Conservation (phyloP, 2,888 invertebrate species). For the Sthenelais limicola region DNA sequence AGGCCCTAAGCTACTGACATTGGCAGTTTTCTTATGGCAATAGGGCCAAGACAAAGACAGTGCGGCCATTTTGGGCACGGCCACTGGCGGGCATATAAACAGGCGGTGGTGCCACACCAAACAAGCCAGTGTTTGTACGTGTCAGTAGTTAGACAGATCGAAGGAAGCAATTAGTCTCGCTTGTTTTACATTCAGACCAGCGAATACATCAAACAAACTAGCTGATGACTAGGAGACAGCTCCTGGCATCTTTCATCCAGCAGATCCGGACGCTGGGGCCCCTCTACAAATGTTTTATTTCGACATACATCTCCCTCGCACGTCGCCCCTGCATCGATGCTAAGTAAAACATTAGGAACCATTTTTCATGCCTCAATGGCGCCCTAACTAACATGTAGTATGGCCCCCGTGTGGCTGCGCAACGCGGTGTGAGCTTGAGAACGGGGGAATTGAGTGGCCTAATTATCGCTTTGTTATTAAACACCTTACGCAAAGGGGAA, state of each 20-base stretch:
- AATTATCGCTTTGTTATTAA: no score
- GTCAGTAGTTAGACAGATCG: slow-evolving; percentile 37
- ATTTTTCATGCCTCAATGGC: no score
- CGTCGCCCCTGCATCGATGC: no score
- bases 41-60: slow-evolving; percentile 29
- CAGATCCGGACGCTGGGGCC: no score
- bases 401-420: no score
- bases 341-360: no score
- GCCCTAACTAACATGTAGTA: no score
- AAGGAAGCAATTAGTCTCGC: slow-evolving; percentile 33
- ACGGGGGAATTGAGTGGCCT: no score
- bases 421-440: no score
- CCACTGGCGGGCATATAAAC: neutral
- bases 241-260: neutral
- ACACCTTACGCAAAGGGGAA: no score
- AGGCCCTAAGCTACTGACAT: slow-evolving; percentile 20
- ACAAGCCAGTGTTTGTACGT: slow-evolving; percentile 31
- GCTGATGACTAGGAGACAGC: slow-evolving; percentile 11
- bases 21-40: slow-evolving; percentile 33
- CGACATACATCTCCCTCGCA: no score
- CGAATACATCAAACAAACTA: slow-evolving; percentile 36
- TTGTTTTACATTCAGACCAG: slow-evolving; percentile 28
- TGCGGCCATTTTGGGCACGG: slow-evolving; percentile 11
- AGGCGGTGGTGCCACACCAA: slow-evolving; percentile 17
- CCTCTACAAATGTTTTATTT: no score